phyloP scores from a whole-genome alignment of 2,888 invertebrate species.

The Acleris sparsana region DNA sequence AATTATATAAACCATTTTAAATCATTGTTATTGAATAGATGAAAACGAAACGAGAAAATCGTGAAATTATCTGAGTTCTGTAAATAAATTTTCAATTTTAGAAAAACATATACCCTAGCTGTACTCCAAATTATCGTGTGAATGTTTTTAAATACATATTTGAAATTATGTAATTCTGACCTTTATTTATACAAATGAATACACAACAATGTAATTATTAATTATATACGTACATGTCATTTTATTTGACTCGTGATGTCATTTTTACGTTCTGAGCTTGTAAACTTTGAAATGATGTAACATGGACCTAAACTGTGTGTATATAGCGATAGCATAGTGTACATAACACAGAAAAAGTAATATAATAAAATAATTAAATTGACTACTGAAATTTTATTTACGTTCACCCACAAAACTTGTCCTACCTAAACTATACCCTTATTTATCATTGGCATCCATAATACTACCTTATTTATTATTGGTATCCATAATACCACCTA shows the following conservation, averaged over 20 bases:
- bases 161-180: conserved; percentile 26
- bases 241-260: conserved; percentile 39
- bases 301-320: conserved; percentile 77
- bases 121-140: too few species aligned
- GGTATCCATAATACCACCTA: too few species aligned
- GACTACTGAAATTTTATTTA: conserved; percentile 12
- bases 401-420: not conserved
- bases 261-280: conserved; percentile 45
- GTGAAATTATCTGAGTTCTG: too few species aligned
- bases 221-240: conserved; percentile 31
- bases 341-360: conserved; percentile 64
- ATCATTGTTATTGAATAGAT: too few species aligned
- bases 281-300: conserved; percentile 52
- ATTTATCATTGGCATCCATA: too few species aligned
- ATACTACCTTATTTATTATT: too few species aligned
- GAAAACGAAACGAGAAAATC: too few species aligned
- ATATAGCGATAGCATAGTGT: conserved; percentile 70
- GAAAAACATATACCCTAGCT: too few species aligned
- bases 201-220: too few species aligned
- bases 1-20: too few species aligned
- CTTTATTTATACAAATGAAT: conserved; percentile 19
- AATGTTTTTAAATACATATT: conserved; percentile 6
- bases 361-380: conserved; percentile 46
- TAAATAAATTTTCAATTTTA: too few species aligned
- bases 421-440: too few species aligned